These are phyloP conservation scores for Chondrosia reniformis DNA, from an alignment of 37 sponge, comb jelly and placozoan genomes.

Conservation along the genomic window DNA sequence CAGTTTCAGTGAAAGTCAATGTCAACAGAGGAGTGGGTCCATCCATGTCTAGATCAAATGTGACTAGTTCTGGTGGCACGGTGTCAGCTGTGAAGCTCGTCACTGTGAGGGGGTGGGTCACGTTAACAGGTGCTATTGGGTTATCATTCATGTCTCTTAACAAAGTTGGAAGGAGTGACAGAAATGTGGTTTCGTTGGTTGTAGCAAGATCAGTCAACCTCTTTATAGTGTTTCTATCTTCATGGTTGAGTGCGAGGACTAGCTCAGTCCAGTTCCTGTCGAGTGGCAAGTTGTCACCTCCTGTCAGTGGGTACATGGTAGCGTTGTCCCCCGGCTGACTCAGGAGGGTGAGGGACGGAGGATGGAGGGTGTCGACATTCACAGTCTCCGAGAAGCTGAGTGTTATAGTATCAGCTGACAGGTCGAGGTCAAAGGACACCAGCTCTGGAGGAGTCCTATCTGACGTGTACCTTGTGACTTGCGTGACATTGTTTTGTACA, in stretches of 20 bases:
- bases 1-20: conserved; percentile 75
- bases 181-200: conserved; percentile 41
- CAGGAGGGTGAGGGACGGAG: conserved; percentile 47
- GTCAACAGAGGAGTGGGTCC: conserved; percentile 48
- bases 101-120: conserved; percentile 42
- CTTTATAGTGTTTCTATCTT: conserved; percentile 76
- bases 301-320: conserved; percentile 62
- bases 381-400: conserved; percentile 81
- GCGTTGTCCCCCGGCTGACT: conserved; percentile 2
- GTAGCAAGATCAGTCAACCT: conserved; percentile 65
- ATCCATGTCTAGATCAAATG: conserved; percentile 52
- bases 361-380: conserved; percentile 49
- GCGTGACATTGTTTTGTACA: conserved; percentile 37
- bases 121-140: conserved; percentile 39
- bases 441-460: conserved; percentile 77
- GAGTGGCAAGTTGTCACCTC: conserved; percentile 66
- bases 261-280: conserved; percentile 39
- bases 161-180: conserved; percentile 36
- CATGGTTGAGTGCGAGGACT: conserved; percentile 41
- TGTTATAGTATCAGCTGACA: conserved; percentile 62
- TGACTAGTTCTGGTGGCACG: conserved; percentile 32
- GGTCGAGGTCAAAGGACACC: conserved; percentile 60
- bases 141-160: conserved; percentile 75
- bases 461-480: conserved; percentile 44
- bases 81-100: conserved; percentile 44